Conservation (phyloP, 2,797 vertebrate species). For the Gouania willdenowi region DNA sequence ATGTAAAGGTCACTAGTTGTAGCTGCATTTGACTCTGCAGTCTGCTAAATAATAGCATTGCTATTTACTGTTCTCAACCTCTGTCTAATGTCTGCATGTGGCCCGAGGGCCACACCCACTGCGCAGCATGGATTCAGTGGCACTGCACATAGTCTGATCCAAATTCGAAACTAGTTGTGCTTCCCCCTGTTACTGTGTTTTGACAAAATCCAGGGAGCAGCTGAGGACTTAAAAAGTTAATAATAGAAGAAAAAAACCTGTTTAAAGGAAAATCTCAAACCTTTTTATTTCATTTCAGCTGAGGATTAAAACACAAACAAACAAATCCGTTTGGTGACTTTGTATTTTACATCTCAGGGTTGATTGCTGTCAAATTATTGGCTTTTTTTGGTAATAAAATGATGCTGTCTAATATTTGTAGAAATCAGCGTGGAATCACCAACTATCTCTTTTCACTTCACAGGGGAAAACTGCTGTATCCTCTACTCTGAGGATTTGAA, state of each 20-base stretch:
- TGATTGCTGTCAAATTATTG: slow-evolving; percentile 17
- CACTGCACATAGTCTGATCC: slow-evolving; percentile 20
- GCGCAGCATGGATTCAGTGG: slow-evolving; percentile 17
- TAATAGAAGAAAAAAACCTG: background rate
- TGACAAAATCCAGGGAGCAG: background rate
- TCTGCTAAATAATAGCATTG: slow-evolving; percentile 57
- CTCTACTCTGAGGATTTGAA: slow-evolving; percentile 20
- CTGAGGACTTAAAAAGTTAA: background rate
- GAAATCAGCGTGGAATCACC: slow-evolving; percentile 6
- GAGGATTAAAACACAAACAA: background rate
- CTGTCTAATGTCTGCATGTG: slow-evolving; percentile 24
- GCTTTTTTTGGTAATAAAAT: slow-evolving; percentile 11
- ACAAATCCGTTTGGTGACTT: background rate
- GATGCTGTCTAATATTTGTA: slow-evolving; percentile 26
- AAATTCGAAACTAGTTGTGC: slow-evolving; percentile 28
- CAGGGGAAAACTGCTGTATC: slow-evolving; percentile 12
- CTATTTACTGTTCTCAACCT: slow-evolving; percentile 55
- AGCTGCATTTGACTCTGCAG: slow-evolving; percentile 47
- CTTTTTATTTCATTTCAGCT: background rate
- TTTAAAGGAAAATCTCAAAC: background rate
- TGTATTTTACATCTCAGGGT: background rate
- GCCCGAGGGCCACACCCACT: slow-evolving; percentile 42
- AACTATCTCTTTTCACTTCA: slow-evolving; percentile 16
- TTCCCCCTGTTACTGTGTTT: slow-evolving; percentile 7
- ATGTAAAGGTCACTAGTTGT: slow-evolving; percentile 61